Percentiles rank a stretch among this genome's conserved stretches.
phyloP scores from a whole-genome alignment of 1,140 invertebrate genomes.

The Neodiprion fabricii region DNA sequence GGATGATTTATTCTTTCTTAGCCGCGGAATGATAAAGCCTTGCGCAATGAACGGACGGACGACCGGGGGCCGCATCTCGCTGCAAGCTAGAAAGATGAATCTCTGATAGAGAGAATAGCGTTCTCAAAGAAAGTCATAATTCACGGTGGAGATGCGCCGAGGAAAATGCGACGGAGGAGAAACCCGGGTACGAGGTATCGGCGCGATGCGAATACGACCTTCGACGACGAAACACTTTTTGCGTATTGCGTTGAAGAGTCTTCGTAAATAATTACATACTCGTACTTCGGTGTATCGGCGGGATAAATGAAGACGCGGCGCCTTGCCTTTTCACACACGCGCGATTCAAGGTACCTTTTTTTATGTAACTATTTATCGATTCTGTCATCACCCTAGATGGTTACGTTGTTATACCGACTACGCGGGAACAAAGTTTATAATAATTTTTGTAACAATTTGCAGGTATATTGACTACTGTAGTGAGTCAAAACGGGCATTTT shows the following conservation, averaged over 20 bases:
- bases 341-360: too few species aligned
- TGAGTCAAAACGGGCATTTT: too few species aligned
- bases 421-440: too few species aligned
- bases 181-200: neutral
- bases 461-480: too few species aligned
- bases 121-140: conserved; percentile 2
- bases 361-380: too few species aligned
- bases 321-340: too few species aligned
- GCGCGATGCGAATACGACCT: neutral
- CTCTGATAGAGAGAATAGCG: conserved; percentile 1
- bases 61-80: neutral
- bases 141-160: neutral
- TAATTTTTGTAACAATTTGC: too few species aligned
- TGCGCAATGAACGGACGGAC: conserved; percentile 39
- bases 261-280: neutral
- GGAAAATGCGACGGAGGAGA: neutral
- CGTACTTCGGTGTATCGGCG: too few species aligned
- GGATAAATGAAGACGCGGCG: too few species aligned
- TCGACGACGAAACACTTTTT: conserved; percentile 16
- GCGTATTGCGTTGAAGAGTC: conserved; percentile 10
- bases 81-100: neutral
- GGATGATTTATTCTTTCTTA: conserved; percentile 39
- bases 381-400: too few species aligned
- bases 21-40: conserved; percentile 43
- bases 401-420: too few species aligned